Evolutionary conservation across 2,888 invertebrate genomes (phyloP), one percentile per base, ranked within the genome.

Genomic region (Thereva unica): DNA sequence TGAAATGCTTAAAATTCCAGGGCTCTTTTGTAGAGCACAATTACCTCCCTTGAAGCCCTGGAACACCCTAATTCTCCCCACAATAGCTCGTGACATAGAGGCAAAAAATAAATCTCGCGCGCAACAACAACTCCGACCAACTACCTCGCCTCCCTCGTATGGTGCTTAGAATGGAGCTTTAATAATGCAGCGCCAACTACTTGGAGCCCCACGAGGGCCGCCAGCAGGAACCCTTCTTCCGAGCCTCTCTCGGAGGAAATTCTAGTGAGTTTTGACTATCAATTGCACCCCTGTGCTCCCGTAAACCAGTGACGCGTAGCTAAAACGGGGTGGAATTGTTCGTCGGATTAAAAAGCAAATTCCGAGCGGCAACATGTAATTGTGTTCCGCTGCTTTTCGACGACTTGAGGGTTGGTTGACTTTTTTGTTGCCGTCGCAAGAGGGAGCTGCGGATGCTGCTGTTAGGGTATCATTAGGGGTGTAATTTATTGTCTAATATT

Each of bases 1-100:
- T 79, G 78, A 79, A 79, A 79, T 79, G 79, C 80, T 77, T 76
- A 73, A 74, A 75, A 78, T 80, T 74, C 80, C 78, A 74, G 74
- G 78, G 77, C 76, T 76, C 78, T 78, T 79, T 77, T 78, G 75
- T 75, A 76, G 74, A 75, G 73, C 76, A 76, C 78, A 79, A 79
- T 79, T 80, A 78, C 78, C 77, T 76, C 75, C 77, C 77, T 23
- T 23, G 23, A 23, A 23, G 23, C 23, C 75, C 72, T 50, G 41
- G 10, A 23, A 23, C 38, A 37, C 52, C 49, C 50, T 50, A 49
- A 23, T 35, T 37, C n/a, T 34, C 42, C 63, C 50, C 47, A 49
- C 63, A 63, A 52, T 41, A n/a, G 35, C 34, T 45, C 52, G 63
- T 63, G 63, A 63, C 63, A 63, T 23, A 23, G 23, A 23, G 23